Conservation (phyloP, 2,888 invertebrate genomes). For the Tenthredo amoena region DNA sequence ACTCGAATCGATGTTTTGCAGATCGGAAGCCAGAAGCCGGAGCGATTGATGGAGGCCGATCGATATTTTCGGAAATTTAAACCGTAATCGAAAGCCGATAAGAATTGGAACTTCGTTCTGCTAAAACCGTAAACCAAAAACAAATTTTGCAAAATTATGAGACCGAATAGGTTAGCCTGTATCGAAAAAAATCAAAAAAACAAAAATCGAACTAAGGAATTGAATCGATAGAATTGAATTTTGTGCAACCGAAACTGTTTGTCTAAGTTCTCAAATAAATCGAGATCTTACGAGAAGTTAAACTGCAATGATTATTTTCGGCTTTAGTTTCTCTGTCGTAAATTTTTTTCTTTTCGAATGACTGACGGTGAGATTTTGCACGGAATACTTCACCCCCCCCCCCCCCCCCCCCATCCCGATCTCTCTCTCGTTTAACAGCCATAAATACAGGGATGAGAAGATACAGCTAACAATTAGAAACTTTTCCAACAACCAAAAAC, state of each 20-base stretch:
- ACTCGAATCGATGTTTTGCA: not conserved
- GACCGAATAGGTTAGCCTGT: not conserved
- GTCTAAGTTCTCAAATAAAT: not conserved
- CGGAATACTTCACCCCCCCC: not conserved
- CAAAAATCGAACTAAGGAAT: not conserved
- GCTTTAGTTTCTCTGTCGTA: not conserved
- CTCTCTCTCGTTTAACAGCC: not conserved
- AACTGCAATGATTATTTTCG: not conserved
- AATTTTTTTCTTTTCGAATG: not conserved
- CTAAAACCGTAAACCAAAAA: not conserved
- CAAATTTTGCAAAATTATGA: not conserved
- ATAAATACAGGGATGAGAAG: conserved; percentile 6
- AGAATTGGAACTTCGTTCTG: not conserved
- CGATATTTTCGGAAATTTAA: not conserved
- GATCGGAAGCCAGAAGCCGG: not conserved
- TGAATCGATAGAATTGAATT: not conserved
- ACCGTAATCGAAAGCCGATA: not conserved
- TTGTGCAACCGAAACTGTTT: not conserved
- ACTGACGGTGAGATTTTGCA: not conserved
- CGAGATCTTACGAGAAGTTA: not conserved
- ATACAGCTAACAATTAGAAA: conserved; percentile 34
- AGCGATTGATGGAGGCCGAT: not conserved
- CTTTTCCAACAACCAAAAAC: conserved; percentile 48
- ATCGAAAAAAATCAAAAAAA: not conserved
- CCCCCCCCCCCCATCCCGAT: not conserved